These are phyloP conservation scores for Perizoma affinitatum DNA, from an alignment of 2,888 invertebrate species.

Conservation along the genomic window DNA sequence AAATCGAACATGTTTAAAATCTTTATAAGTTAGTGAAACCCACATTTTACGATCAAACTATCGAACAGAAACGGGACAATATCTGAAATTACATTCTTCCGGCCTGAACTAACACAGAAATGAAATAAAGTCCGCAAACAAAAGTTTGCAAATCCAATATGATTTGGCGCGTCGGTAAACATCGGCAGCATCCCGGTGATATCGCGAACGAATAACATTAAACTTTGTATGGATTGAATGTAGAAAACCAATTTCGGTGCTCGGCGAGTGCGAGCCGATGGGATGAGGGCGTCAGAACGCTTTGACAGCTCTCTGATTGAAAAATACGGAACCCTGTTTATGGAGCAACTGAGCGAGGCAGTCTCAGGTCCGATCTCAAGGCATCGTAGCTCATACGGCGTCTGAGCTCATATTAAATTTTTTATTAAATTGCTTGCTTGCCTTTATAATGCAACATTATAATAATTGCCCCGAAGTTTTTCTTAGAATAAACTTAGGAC, in stretches of 20 bases:
- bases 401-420: too few relatives aligned
- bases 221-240: slow-evolving; percentile 85
- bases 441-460: too few relatives aligned
- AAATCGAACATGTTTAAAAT: too few relatives aligned
- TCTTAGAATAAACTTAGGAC: too few relatives aligned
- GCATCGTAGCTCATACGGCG: slow-evolving; percentile 2
- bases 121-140: slow-evolving; percentile 84
- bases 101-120: slow-evolving; percentile 81
- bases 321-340: slow-evolving; percentile 86
- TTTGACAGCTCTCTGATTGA: slow-evolving; percentile 87
- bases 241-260: slow-evolving; percentile 85
- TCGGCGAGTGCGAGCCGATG: slow-evolving; percentile 84
- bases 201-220: slow-evolving; percentile 85
- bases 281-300: slow-evolving; percentile 85
- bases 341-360: slow-evolving; percentile 74
- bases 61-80: slow-evolving; percentile 52
- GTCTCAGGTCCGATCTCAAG: slow-evolving; percentile 40
- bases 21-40: slow-evolving; percentile 21
- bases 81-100: slow-evolving; percentile 79
- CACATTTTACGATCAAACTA: slow-evolving; percentile 8
- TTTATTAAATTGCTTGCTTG: too few relatives aligned
- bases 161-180: slow-evolving; percentile 84
- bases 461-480: too few relatives aligned
- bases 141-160: slow-evolving; percentile 85
- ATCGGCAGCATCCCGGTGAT: slow-evolving; percentile 84